Percentiles rank a stretch among this genome's conserved stretches.
phyloP scores from a whole-genome alignment of 2,113 vertebrate genomes.

The Cyanoderma ruficeps region DNA sequence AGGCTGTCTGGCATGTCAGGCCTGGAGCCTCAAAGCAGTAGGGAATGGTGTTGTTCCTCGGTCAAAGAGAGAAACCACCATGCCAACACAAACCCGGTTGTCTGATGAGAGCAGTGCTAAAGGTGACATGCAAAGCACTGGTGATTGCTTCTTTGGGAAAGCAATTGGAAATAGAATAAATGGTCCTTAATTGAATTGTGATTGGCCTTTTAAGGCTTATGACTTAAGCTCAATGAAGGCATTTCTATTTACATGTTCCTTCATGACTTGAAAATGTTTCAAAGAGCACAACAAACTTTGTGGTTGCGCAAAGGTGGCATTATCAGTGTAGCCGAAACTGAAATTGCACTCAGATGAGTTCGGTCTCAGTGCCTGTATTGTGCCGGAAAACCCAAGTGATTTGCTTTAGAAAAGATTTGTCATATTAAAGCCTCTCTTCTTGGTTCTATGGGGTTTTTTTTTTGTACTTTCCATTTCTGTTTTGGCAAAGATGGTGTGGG shows the following conservation, averaged over 20 bases:
- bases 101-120: background rate
- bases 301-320: background rate
- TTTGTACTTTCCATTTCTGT: conserved; percentile 32
- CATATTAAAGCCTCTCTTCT: background rate
- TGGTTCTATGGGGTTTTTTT: background rate
- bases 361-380: background rate
- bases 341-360: background rate
- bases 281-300: background rate
- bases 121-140: background rate
- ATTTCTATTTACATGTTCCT: background rate
- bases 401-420: background rate
- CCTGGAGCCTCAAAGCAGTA: background rate
- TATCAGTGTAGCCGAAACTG: background rate
- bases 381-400: background rate
- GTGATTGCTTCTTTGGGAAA: background rate
- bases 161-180: background rate
- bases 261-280: background rate
- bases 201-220: background rate
- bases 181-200: background rate
- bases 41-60: background rate
- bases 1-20: background rate
- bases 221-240: background rate
- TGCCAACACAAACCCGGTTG: background rate
- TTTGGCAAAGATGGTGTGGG: background rate
- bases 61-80: background rate